A percentile compares a stretch with the other conserved stretches of the same genome.
Evolutionary conservation across 1,140 invertebrate genomes (phyloP).

Genomic region (Apis laboriosa): DNA sequence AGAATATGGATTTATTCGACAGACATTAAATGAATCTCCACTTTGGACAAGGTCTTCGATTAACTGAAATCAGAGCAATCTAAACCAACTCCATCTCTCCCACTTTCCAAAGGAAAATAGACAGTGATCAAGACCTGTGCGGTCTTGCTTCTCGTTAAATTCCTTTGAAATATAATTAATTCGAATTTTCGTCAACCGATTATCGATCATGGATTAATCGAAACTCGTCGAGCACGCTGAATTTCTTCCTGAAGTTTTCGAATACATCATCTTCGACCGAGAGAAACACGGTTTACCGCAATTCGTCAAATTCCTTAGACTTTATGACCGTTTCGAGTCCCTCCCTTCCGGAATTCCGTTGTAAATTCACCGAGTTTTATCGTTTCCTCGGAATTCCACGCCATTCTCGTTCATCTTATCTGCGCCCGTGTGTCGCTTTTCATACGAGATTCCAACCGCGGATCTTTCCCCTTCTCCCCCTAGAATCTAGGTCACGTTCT

Average conservation of each 20-base stretch:
- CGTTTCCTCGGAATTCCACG: conserved; percentile 28
- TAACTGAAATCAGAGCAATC: too few relatives aligned
- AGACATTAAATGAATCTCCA: too few relatives aligned
- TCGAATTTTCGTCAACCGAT: too few relatives aligned
- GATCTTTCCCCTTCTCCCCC: not conserved
- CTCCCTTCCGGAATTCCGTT: not conserved
- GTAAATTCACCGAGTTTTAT: conserved; percentile 34
- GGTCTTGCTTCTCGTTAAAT: too few relatives aligned
- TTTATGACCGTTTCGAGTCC: conserved; percentile 24
- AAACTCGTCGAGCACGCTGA: not conserved
- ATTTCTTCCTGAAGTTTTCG: too few relatives aligned
- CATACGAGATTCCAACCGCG: conserved; percentile 24
- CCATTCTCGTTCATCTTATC: conserved; percentile 28
- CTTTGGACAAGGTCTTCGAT: too few relatives aligned
- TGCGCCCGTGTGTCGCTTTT: not conserved
- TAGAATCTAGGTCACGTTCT: conserved; percentile 23
- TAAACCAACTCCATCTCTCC: too few relatives aligned
- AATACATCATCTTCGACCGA: too few relatives aligned
- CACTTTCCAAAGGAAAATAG: too few relatives aligned
- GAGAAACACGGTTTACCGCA: not conserved
- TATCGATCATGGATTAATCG: not conserved
- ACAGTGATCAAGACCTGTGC: too few relatives aligned
- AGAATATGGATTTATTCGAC: too few relatives aligned
- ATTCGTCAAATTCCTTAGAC: conserved; percentile 1
- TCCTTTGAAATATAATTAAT: too few relatives aligned